Evolutionary conservation across 35 echinoderm and acorn worm genomes (phyloP).

Genomic region (Antedon bifida): DNA sequence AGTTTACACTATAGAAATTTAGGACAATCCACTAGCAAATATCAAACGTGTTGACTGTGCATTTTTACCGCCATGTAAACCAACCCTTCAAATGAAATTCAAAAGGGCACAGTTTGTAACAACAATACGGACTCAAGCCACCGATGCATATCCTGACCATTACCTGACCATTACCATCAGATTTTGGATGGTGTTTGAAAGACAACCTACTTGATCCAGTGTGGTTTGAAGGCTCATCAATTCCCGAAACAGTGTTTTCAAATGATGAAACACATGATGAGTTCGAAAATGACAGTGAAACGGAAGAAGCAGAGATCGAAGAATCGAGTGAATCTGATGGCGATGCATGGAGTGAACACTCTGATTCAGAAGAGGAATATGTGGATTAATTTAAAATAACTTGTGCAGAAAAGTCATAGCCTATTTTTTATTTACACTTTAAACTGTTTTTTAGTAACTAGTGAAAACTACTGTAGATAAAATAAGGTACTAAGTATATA

Average conservation of each 20-base stretch:
- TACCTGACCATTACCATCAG: slow-evolving; percentile 6
- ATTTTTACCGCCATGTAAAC: slow-evolving; percentile 21
- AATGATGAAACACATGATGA: neutral
- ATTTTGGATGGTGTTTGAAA: slow-evolving; percentile 21
- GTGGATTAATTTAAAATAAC: too few relatives aligned
- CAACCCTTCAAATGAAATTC: slow-evolving; percentile 22
- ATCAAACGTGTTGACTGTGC: slow-evolving; percentile 32
- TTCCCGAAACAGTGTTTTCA: slow-evolving; percentile 1
- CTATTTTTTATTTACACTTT: too few relatives aligned
- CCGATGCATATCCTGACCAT: neutral
- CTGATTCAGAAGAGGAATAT: slow-evolving; percentile 23
- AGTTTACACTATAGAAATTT: neutral
- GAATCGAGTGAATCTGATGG: neutral
- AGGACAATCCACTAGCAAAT: slow-evolving; percentile 28
- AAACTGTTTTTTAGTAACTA: too few relatives aligned
- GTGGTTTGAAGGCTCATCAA: slow-evolving; percentile 22
- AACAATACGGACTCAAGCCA: slow-evolving; percentile 1
- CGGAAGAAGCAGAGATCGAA: neutral
- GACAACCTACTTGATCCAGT: neutral
- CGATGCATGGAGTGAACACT: slow-evolving; percentile 33
- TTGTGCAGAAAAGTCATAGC: too few relatives aligned
- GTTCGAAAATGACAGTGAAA: neutral
- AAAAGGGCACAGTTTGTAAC: slow-evolving; percentile 9
- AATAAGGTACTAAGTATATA: too few relatives aligned
- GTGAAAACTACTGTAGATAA: too few relatives aligned